Evolutionary conservation across 2,888 invertebrate genomes (phyloP).

Genomic region (Syritta pipiens): DNA sequence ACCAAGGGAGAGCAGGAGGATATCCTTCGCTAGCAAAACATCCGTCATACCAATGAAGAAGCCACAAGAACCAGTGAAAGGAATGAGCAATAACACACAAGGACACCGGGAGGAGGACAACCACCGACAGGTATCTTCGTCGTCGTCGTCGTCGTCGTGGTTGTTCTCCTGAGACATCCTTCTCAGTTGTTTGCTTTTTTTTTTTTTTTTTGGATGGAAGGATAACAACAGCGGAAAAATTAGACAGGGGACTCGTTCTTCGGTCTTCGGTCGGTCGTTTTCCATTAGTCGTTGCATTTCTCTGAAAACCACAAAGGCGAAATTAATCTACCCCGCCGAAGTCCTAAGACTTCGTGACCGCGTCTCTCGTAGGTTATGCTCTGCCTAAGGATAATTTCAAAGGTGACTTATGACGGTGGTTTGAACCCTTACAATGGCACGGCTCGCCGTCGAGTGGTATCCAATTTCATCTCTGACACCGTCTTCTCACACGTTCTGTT

Average conservation of each 20-base stretch:
- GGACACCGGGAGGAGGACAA: background rate
- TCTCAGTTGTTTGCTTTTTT: no score
- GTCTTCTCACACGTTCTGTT: background rate
- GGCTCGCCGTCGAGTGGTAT: slow-evolving; percentile 28
- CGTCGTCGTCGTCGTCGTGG: background rate
- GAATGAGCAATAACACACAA: background rate
- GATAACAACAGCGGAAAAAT: background rate
- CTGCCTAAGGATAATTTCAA: slow-evolving; percentile 42
- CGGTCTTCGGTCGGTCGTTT: slow-evolving; percentile 43
- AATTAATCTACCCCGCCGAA: slow-evolving; percentile 45
- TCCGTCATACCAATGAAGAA: slow-evolving; percentile 41
- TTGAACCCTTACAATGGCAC: slow-evolving; percentile 45
- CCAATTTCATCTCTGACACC: slow-evolving; percentile 63
- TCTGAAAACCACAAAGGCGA: slow-evolving; percentile 55
- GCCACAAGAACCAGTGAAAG: slow-evolving; percentile 27
- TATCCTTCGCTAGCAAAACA: slow-evolving; percentile 32
- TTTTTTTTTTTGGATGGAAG: background rate
- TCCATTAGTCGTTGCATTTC: slow-evolving; percentile 31
- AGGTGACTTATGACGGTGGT: slow-evolving; percentile 42
- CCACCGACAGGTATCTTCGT: background rate
- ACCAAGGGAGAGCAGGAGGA: no score
- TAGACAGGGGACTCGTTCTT: background rate
- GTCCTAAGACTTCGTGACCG: slow-evolving; percentile 52
- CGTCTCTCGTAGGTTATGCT: background rate
- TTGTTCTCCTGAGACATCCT: background rate